Conservation (phyloP, 2,113 vertebrate genomes). For the Nycticorax nycticorax region DNA sequence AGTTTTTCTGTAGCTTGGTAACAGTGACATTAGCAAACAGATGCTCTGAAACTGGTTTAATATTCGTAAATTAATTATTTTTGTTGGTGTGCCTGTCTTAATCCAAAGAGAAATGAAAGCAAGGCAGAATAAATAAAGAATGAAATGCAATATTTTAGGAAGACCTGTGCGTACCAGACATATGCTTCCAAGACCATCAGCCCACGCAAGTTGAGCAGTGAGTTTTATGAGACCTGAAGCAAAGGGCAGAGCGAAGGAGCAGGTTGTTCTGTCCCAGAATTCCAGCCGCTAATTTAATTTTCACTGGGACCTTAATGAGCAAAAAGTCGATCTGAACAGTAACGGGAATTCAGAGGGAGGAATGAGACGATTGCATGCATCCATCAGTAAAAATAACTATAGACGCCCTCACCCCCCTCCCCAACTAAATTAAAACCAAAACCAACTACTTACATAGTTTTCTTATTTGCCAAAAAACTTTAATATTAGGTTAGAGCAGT, state of each 20-base stretch:
- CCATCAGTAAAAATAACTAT: neutral
- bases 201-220: neutral
- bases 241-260: neutral
- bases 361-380: neutral
- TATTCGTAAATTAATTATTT: conserved; percentile 72
- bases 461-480: neutral
- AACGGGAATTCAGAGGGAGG: neutral
- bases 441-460: neutral
- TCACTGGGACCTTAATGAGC: neutral
- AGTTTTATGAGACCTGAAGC: neutral
- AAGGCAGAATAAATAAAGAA: conserved; percentile 63
- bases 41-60: conserved; percentile 67
- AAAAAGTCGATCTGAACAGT: neutral
- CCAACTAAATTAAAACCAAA: neutral
- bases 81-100: conserved; percentile 49
- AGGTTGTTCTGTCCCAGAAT: neutral
- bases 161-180: neutral
- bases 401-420: neutral
- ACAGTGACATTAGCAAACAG: conserved; percentile 60
- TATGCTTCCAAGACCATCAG: neutral
- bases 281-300: neutral
- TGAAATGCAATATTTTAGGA: neutral
- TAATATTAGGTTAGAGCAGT: neutral
- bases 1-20: conserved; percentile 38
- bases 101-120: conserved; percentile 53